Evolutionary conservation across 2,113 vertebrate genomes (phyloP), one percentile per base, ranked within the genome.

Genomic region (Australoheros scitulus): DNA sequence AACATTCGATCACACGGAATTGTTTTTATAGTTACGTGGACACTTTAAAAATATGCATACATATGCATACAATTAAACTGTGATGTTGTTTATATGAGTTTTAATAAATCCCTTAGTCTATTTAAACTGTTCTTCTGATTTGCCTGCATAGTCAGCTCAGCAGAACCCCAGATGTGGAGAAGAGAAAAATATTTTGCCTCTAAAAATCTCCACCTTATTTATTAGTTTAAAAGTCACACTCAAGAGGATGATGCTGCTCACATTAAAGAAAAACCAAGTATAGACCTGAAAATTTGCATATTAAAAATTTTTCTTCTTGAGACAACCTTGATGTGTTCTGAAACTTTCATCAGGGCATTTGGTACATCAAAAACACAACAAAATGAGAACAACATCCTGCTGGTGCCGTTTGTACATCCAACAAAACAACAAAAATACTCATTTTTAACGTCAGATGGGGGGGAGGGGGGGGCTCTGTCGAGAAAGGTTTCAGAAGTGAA

Each of bases 1-100:
- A 52, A 32, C 3, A 43, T 24, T 79, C 70, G 80, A 84, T 86
- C 76, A 75, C 15, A 26, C 5, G 18, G 9, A 82, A 36, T n/a
- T 64, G 32, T 52, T 55, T 72, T 60, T 56, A 68, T 65, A 59
- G 65, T 77, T 59, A 41, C 41, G 34, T 11, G 32, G 60, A 61
- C 3, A 47, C 2, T 70, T 9, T 41, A 29, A 59, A 60, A 36
- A 58, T 43, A 36, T 60, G 8, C 15, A 82, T 8, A 38, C 36
- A 38, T 38, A 38, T 3, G 6, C 34, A 34, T 20, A 24, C 41
- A 60, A 41, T 58, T 41, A 78, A 56, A 34, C 22, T 11, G 32
- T 11, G 8, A 43, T 7, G 24, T 26, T 61, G 13, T 36, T 43
- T 24, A 11, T 10, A 61, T 65, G 14, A 43, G 24, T 55, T 34